Evolutionary conservation across 2,888 invertebrate species (phyloP).

Genomic region (Epinotia demarniana): DNA sequence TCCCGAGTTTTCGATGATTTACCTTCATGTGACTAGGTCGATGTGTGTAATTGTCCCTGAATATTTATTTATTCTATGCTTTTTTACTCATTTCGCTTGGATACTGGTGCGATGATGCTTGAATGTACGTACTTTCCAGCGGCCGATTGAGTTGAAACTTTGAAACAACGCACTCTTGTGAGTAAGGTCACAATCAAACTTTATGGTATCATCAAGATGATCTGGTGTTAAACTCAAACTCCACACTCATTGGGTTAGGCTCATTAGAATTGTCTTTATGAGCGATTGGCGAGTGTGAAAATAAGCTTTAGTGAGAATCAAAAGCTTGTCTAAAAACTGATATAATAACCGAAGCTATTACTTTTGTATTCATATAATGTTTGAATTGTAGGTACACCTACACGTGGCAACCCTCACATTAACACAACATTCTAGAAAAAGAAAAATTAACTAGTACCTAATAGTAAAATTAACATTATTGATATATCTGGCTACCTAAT

Average conservation of each 20-base stretch:
- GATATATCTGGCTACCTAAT: conserved; percentile 2
- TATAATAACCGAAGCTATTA: not conserved
- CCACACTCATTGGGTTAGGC: not conserved
- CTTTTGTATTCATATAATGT: not conserved
- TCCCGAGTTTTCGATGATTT: too few relatives aligned
- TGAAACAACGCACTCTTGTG: not conserved
- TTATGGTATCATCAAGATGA: too few relatives aligned
- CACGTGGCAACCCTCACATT: too few relatives aligned
- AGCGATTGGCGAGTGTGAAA: not conserved
- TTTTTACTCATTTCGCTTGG: not conserved
- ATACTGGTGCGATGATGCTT: not conserved
- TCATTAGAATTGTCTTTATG: not conserved
- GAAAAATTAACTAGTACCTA: too few relatives aligned
- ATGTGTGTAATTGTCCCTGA: too few relatives aligned
- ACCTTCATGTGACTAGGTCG: too few relatives aligned
- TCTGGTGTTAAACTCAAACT: not conserved
- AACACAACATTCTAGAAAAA: not conserved
- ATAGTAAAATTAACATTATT: not conserved
- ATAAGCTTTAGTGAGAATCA: too few relatives aligned
- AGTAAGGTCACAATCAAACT: not conserved
- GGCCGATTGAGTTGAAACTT: not conserved
- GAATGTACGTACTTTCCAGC: not conserved
- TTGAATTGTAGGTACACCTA: too few relatives aligned
- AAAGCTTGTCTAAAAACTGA: not conserved
- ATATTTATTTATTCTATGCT: not conserved